phyloP scores from a whole-genome alignment of 2,797 vertebrate species.

The Tapirus indicus region DNA sequence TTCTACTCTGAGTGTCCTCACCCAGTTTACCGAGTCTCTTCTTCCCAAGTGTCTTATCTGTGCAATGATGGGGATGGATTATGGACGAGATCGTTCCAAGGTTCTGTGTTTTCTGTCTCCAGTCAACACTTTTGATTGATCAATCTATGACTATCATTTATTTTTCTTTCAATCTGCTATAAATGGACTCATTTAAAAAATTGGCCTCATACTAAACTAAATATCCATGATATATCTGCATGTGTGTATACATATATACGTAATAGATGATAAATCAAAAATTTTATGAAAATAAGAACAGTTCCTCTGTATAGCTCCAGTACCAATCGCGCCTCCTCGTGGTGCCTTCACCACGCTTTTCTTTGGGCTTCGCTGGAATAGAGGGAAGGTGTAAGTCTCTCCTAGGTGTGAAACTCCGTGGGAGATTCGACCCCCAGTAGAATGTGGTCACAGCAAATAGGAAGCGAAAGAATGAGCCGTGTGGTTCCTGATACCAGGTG shows the following conservation, averaged over 20 bases:
- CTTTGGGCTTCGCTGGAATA: neutral
- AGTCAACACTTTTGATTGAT: neutral
- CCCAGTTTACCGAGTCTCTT: accelerated
- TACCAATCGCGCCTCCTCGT: accelerated
- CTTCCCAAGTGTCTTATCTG: neutral
- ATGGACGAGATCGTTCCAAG: neutral
- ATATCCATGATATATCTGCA: neutral
- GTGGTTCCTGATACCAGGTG: neutral
- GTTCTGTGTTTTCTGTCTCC: neutral
- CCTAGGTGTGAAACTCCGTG: neutral
- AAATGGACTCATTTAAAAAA: conserved; percentile 12
- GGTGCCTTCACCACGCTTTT: accelerated
- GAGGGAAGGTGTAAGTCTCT: neutral
- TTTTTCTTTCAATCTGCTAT: neutral
- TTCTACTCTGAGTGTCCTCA: neutral
- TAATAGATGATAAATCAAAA: neutral
- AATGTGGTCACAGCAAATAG: neutral
- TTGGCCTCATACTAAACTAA: neutral
- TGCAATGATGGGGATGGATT: neutral
- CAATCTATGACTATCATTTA: neutral
- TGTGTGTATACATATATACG: too few species aligned
- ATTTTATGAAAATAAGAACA: neutral
- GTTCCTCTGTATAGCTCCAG: neutral
- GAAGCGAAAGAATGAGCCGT: accelerated
- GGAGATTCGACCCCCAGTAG: neutral